Evolutionary conservation across 2,113 vertebrate species (phyloP).

Genomic region (Dendrocopos noguchii): DNA sequence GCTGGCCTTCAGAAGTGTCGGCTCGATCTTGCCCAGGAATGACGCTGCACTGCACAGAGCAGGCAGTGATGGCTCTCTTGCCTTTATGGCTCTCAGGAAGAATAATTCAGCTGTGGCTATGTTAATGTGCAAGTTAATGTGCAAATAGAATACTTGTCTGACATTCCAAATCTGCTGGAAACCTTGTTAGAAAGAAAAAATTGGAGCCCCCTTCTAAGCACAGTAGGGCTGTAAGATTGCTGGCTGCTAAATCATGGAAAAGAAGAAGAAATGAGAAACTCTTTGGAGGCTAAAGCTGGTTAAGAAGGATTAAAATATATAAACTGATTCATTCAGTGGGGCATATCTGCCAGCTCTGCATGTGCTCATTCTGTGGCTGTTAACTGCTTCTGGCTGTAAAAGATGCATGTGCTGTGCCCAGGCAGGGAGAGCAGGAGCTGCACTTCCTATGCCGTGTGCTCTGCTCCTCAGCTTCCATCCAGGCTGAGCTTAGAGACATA

Average conservation of each 20-base stretch:
- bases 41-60: neutral
- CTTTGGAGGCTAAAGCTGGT: constrained; percentile 74
- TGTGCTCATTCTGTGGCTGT: constrained; percentile 59
- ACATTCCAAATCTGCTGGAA: constrained; percentile 74
- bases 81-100: constrained; percentile 14
- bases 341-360: constrained; percentile 63
- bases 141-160: constrained; percentile 69
- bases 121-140: constrained; percentile 31
- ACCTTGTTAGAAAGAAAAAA: constrained; percentile 74
- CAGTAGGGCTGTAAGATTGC: constrained; percentile 63
- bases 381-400: constrained; percentile 57
- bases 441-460: neutral
- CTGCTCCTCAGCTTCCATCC: neutral
- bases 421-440: constrained; percentile 7
- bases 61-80: neutral
- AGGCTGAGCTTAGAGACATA: neutral
- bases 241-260: constrained; percentile 71
- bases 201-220: constrained; percentile 67
- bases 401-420: neutral
- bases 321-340: constrained; percentile 71
- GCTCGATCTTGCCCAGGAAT: neutral
- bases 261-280: constrained; percentile 70
- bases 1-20: neutral
- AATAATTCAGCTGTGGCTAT: constrained; percentile 46
- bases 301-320: constrained; percentile 77